Percentiles rank a stretch among this genome's conserved stretches.
Evolutionary conservation across 2,113 vertebrate species (phyloP).

Genomic region (Semnornis frantzii): DNA sequence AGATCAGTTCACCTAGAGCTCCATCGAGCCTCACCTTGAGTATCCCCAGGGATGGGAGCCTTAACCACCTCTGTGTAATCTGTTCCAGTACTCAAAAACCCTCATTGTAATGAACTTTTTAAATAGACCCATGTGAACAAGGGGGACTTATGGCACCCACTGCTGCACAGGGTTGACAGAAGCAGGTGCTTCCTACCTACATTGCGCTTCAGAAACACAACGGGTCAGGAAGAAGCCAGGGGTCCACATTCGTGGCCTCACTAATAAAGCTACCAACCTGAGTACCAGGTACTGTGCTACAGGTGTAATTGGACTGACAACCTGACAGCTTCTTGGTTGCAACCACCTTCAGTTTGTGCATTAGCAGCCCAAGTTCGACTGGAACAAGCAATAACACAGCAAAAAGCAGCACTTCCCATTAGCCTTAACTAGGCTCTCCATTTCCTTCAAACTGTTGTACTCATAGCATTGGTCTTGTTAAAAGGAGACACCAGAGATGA

Average conservation of each 20-base stretch:
- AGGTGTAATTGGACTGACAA: neutral
- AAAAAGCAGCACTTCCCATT: neutral
- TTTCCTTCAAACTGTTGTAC: neutral
- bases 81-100: too few relatives aligned
- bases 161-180: rapidly evolving
- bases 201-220: rapidly evolving
- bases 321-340: neutral
- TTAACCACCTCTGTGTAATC: too few relatives aligned
- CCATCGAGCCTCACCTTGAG: too few relatives aligned
- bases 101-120: too few relatives aligned
- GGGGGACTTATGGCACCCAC: neutral
- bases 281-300: neutral
- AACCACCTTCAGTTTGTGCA: neutral
- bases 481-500: neutral
- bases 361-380: neutral
- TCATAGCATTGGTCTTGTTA: rapidly evolving
- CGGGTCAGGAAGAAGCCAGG: rapidly evolving
- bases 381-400: neutral
- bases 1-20: too few relatives aligned
- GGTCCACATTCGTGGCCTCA: neutral
- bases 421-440: neutral
- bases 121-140: neutral
- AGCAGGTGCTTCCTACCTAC: neutral
- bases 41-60: too few relatives aligned
- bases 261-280: neutral